phyloP scores from a whole-genome alignment of 2,888 invertebrate genomes.

The Hybos culiciformis region DNA sequence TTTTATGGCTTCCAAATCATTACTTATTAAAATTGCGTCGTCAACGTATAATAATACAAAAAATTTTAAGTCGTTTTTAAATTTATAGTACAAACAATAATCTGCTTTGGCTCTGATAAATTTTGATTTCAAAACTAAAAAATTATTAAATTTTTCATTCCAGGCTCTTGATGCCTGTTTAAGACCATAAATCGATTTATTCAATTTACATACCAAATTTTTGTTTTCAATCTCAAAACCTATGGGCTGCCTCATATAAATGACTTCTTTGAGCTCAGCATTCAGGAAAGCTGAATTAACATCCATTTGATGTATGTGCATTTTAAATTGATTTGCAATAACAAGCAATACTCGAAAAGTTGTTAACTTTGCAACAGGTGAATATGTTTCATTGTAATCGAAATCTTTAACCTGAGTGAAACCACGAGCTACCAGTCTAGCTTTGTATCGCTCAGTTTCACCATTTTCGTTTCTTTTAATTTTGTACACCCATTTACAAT shows the following conservation, averaged over 20 bases:
- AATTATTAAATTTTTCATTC: too few species aligned
- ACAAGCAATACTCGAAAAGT: conserved; percentile 7
- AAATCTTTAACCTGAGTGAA: conserved; percentile 2
- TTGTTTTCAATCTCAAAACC: neutral
- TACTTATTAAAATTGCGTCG: too few species aligned
- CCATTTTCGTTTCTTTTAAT: conserved; percentile 16
- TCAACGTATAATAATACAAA: too few species aligned
- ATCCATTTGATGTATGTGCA: conserved; percentile 9
- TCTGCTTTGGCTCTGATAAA: too few species aligned
- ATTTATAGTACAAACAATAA: neutral
- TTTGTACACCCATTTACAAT: conserved; percentile 20
- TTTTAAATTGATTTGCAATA: conserved; percentile 1
- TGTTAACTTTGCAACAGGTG: conserved; percentile 9
- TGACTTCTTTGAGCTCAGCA: conserved; percentile 4
- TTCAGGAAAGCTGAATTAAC: conserved; percentile 9
- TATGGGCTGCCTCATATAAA: conserved; percentile 6
- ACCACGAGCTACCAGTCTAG: conserved; percentile 14
- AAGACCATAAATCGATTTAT: conserved; percentile 7
- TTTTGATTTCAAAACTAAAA: too few species aligned
- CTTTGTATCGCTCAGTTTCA: conserved; percentile 11
- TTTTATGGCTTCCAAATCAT: too few species aligned
- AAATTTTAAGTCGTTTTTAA: neutral
- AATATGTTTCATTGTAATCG: conserved; percentile 10
- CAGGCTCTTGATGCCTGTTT: too few species aligned
- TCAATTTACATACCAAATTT: conserved; percentile 9